Evolutionary conservation across 2,888 invertebrate species (phyloP).

Genomic region (Dynastes grantii): DNA sequence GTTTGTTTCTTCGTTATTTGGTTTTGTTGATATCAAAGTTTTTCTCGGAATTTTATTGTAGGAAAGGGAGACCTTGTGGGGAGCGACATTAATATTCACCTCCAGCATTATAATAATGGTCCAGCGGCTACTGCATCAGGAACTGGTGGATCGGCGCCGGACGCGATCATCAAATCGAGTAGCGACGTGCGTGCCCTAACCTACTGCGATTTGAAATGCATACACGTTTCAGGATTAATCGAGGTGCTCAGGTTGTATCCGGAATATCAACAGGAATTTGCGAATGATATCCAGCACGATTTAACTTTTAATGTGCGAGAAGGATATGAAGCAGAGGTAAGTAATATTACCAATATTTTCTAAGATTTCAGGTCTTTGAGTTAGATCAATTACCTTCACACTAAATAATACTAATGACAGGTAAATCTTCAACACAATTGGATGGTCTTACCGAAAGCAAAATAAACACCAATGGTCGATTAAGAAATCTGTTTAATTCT

Average conservation of each 20-base stretch:
- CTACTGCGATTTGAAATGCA: constrained; percentile 96
- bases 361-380: background rate
- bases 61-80: constrained; percentile 97
- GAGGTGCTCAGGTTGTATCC: constrained; percentile 93
- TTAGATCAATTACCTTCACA: background rate
- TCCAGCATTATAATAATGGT: constrained; percentile 77
- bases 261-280: constrained; percentile 95
- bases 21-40: constrained; percentile 1
- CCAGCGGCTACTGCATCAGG: constrained; percentile 70
- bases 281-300: constrained; percentile 95
- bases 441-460: background rate
- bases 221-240: constrained; percentile 91
- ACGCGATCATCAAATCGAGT: constrained; percentile 92
- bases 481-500: background rate
- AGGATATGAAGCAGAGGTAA: constrained; percentile 90
- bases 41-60: constrained; percentile 67
- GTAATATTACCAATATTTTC: constrained; percentile 48
- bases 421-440: background rate
- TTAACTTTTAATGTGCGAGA: constrained; percentile 95
- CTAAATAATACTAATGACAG: background rate
- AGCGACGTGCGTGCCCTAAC: constrained; percentile 95
- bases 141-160: constrained; percentile 70
- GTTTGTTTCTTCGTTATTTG: background rate
- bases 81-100: constrained; percentile 89
- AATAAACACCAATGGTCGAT: background rate